Percentiles rank a stretch among this genome's conserved stretches.
Conservation (phyloP, 2,797 vertebrate species). For the Apogon hyalosoma region DNA sequence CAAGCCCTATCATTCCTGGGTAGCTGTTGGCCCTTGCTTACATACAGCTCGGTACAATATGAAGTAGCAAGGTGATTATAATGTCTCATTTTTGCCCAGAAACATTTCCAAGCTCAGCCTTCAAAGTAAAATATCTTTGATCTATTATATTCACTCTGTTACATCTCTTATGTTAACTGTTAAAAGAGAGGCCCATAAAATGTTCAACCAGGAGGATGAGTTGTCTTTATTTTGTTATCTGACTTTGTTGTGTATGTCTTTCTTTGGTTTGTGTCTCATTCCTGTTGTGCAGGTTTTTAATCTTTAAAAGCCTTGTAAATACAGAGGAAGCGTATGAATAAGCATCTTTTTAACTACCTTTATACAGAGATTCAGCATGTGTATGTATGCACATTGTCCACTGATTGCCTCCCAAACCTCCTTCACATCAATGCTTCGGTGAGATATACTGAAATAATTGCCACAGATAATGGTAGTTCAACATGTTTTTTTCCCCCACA, state of each 20-base stretch:
- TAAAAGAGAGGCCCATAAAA: conserved; percentile 76
- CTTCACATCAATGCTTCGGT: conserved; percentile 43
- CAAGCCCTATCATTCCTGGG: conserved; percentile 53
- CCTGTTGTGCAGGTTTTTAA: conserved; percentile 3
- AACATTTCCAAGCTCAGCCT: conserved; percentile 61
- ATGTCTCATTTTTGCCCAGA: conserved; percentile 57
- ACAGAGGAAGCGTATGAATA: conserved; percentile 17
- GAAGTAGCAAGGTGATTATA: conserved; percentile 62
- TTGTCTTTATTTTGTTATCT: conserved; percentile 55
- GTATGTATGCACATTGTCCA: conserved; percentile 22
- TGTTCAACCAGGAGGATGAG: conserved; percentile 50
- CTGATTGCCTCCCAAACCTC: conserved; percentile 47
- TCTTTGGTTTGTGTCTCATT: not conserved
- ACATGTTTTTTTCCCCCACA: conserved; percentile 45
- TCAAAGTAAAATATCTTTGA: conserved; percentile 68
- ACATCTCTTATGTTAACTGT: conserved; percentile 71
- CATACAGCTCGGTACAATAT: conserved; percentile 59
- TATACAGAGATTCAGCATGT: conserved; percentile 24
- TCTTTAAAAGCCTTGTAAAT: conserved; percentile 27
- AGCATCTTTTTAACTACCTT: conserved; percentile 28
- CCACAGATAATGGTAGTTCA: conserved; percentile 57
- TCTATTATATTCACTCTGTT: conserved; percentile 67
- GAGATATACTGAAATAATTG: conserved; percentile 69
- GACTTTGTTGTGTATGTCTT: conserved; percentile 22
- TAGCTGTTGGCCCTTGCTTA: conserved; percentile 62